Base-by-base conservation (phyloP, 1,140 invertebrate species). In the Hycleus phaleratus region DNA sequence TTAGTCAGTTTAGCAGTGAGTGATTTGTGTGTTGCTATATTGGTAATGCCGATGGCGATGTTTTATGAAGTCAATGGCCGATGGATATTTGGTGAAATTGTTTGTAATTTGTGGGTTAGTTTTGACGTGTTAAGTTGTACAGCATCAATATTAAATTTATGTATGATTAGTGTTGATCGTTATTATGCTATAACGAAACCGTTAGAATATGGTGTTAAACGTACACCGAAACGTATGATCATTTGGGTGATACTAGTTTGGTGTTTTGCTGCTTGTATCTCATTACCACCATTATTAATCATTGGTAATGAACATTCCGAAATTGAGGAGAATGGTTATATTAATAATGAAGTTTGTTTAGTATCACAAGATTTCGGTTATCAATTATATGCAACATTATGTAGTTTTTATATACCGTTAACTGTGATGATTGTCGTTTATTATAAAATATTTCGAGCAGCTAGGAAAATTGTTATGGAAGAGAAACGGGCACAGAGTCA, bases 101-200 rank as follows among this genome's bases (percentile, higher is more conserved):
- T 93, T 61, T 95, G 93, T 75, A 89, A 94, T 71, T 81, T 90
- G 72, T 86, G 86, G 90, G 91, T 91, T 90, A 86, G 81, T 66
- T 91, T 92, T 72, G 89, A 87, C 74, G 92, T 87, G 38, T 81
- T 87, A 53, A 88, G 82, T 60, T 91, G 82, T 73, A 91, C 93
- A 8, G 92, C 93, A 26, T 93, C 90, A 64, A 95, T 95, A 62
- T 78, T 95, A 9, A 95, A 95, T 75, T 79, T 95, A 51, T 95
- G 93, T 71, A 90, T 91, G 84, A 93, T 95, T 73, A 91, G 89
- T 25, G 86, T 91, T 26, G 89, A 93, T 71, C 79, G 88, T 63
- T 95, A 93, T 73, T 89, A 90, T 71, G 91, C 93, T 18, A 95
- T 96, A 47, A 94, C 91, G 6, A 91, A 92, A 68, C 91, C 91